Base-by-base conservation (phyloP, 2,113 vertebrate genomes). In the Catagonus wagneri region DNA sequence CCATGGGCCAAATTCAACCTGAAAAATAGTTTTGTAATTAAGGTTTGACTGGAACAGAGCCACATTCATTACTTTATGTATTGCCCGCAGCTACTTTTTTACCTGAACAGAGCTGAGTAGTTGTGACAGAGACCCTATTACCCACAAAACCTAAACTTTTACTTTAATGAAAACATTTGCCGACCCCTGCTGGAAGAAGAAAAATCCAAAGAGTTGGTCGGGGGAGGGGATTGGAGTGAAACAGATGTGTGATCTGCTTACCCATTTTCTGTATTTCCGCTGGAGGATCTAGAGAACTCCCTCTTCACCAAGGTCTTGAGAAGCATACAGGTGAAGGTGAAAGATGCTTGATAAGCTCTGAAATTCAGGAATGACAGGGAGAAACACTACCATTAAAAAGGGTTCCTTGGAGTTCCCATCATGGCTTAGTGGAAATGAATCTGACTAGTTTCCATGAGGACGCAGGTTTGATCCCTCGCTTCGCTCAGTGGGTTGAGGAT, bases 131-230 rank as follows among this genome's bases (percentile, higher is more conserved):
- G 52, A 68, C 19, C 12, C 22, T 83, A 32, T 76, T 68, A 60
- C 69, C 14, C 36, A 52, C 6, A 36, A 84, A 36, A 32, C 52
- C 10, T 2, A 60, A 78, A 12, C 36, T 61, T 69, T 94, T 52
- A 54, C 61, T 32, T 84, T 89, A 76, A 66, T 68, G 17, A 94
- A 83, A 90, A 29, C 10, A 39, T 83, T 89, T 89, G 86, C 52
- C 71, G 10, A 90, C 32, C 10, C 20, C 19, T 93, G 54, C 63
- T 54, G 32, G 65, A 65, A 65, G 87, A 76, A 32, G 44, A 80
- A 54, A 88, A 80, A 36, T 72, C 8, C 6, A 16, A 71, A 85
- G 6, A 1, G 6, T 52, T 16, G 54, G n/a, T n/a, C n/a, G n/a
- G n/a, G n/a, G 23, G 54, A 22, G n/a, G 27, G 44, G 19, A 14